Conservation (phyloP, 2,888 invertebrate genomes). For the Cheiracanthium punctorium region DNA sequence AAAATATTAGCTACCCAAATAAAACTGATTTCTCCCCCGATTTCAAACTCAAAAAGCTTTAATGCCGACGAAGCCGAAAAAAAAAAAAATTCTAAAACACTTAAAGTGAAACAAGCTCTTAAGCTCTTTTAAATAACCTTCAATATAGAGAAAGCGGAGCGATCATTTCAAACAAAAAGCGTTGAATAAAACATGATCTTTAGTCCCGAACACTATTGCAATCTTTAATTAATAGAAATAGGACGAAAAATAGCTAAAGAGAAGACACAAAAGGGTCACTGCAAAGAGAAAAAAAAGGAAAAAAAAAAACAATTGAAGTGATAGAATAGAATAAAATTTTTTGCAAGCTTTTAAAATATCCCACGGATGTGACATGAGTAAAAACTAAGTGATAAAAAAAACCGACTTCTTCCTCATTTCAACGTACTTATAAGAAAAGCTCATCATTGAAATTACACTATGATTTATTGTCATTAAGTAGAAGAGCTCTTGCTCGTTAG, state of each 20-base stretch:
- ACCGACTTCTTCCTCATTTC: constrained; percentile 42
- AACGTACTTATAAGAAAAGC: constrained; percentile 56
- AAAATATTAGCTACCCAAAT: too few species aligned
- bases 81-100: too few species aligned
- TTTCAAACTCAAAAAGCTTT: too few species aligned
- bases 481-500: constrained; percentile 52
- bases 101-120: too few species aligned
- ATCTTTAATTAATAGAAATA: constrained; percentile 11
- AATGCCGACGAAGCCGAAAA: too few species aligned
- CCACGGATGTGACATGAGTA: constrained; percentile 55
- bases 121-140: too few species aligned
- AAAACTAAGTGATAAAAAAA: constrained; percentile 53
- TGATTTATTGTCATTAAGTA: constrained; percentile 62
- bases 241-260: constrained; percentile 15
- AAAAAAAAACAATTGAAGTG: constrained; percentile 54
- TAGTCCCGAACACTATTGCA: constrained; percentile 10
- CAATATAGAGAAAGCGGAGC: background rate
- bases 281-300: background rate
- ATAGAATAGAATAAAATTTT: constrained; percentile 28
- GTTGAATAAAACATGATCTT: background rate
- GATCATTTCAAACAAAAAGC: background rate
- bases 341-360: constrained; percentile 50
- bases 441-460: constrained; percentile 64
- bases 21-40: too few species aligned
- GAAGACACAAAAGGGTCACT: constrained; percentile 29